Base-by-base conservation (phyloP, 2,888 invertebrate species). In the Papilio elwesi region DNA sequence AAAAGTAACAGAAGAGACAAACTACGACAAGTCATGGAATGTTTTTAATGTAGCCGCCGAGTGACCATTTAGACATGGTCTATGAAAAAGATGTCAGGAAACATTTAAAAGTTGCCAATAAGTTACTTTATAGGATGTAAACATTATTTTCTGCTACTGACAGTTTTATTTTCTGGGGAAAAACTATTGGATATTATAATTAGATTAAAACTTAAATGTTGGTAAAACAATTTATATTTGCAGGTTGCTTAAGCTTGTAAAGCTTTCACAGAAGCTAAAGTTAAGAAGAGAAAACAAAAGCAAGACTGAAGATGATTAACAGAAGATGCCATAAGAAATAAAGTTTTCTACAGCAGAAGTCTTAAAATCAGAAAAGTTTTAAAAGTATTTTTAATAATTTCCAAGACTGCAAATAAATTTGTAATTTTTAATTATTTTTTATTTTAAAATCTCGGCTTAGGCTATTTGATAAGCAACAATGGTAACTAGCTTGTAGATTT, bases 231-330 rank as follows among this genome's bases (percentile, higher is more conserved):
- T 26, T 73, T 78, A 78, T 75, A 69, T 70, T 92, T 91, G 76
- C 92, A 94, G 94, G 76, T 89, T 94, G 80, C 81, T 92, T 63
- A 90, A 92, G 81, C 85, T 94, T 71, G 89, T 94, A 0, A 91
- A 92, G 78, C 80, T 92, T 26, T 92, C 92, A 36, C 93, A 93
- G 78, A 92, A 88, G 81, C 79, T 92, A 65, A 93, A 92, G 80
- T 77, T 87, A 71, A 86, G 87, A 80, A 85, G 90, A 83, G 87
- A 87, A 76, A 85, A 87, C 73, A 84, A 81, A 77, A 83, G 82
- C 77, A 81, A 77, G 75, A 51, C 69, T 36, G 73, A 73, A 47
- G 65, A 69, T 52, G 64, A 73, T 62, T 62, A 62, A 43, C 43
- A 47, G 13, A 68, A 16, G 49, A 71, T 65, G 59, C 16, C 8